Conservation (phyloP, 1,140 invertebrate genomes). For the Neodiprion virginianus region DNA sequence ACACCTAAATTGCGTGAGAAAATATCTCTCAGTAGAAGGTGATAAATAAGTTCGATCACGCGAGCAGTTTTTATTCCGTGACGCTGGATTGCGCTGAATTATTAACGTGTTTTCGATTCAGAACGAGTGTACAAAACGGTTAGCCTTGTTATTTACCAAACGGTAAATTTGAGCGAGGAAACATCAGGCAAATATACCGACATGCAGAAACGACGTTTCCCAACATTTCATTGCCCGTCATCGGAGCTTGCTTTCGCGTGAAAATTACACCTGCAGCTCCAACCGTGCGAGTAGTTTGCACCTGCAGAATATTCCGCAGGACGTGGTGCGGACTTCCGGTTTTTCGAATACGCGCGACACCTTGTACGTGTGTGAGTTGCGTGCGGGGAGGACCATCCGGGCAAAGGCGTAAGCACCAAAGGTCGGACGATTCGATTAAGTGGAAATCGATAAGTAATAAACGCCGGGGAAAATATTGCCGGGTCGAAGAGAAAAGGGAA, state of each 20-base stretch:
- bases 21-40: no score
- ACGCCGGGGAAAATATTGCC: neutral
- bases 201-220: no score
- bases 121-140: no score
- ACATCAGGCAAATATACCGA: no score
- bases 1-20: no score
- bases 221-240: no score
- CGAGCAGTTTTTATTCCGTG: no score
- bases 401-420: neutral
- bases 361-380: no score
- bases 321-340: neutral
- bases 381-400: no score
- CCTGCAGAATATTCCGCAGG: neutral
- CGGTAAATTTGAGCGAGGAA: no score
- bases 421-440: neutral
- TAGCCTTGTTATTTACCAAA: no score
- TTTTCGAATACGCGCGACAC: neutral
- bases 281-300: neutral
- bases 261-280: neutral
- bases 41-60: no score
- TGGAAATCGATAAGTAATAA: constrained; percentile 3
- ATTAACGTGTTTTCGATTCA: neutral
- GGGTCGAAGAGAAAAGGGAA: neutral
- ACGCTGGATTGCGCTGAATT: neutral
- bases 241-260: neutral